A percentile compares a stretch with the other conserved stretches of the same genome.
phyloP scores from a whole-genome alignment of 2,113 vertebrate genomes.

The Sinocyclocheilus maitianheensis region DNA sequence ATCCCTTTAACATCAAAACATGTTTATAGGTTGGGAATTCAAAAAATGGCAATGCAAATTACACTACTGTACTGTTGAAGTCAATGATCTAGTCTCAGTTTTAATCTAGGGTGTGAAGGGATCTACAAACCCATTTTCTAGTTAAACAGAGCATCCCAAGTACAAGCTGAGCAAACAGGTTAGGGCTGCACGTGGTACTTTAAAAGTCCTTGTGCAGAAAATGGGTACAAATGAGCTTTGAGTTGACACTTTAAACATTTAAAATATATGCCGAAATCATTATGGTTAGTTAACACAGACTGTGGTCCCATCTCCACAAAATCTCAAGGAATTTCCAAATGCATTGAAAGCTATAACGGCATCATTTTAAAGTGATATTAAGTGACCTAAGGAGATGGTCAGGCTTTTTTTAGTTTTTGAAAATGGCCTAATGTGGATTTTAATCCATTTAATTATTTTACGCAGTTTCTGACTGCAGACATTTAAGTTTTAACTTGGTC shows the following conservation, averaged over 20 bases:
- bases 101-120: background rate
- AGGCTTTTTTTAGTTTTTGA: background rate
- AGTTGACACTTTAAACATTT: background rate
- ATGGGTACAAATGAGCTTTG: background rate
- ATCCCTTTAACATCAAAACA: background rate
- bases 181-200: background rate
- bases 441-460: too few relatives aligned
- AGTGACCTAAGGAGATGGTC: background rate
- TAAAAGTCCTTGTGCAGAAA: background rate
- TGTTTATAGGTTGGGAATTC: background rate
- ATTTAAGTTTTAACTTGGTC: too few relatives aligned
- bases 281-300: background rate
- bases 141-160: background rate
- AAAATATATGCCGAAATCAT: background rate
- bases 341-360: background rate
- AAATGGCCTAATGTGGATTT: background rate
- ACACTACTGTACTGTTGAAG: background rate
- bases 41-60: background rate
- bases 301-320: background rate
- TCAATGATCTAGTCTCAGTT: background rate
- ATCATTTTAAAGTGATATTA: too few relatives aligned
- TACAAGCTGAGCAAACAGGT: conserved; percentile 11
- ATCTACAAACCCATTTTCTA: background rate
- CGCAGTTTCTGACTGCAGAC: too few relatives aligned
- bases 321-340: background rate